Base-by-base conservation (phyloP, 1,140 invertebrate species). In the Acromyrmex charruanus region DNA sequence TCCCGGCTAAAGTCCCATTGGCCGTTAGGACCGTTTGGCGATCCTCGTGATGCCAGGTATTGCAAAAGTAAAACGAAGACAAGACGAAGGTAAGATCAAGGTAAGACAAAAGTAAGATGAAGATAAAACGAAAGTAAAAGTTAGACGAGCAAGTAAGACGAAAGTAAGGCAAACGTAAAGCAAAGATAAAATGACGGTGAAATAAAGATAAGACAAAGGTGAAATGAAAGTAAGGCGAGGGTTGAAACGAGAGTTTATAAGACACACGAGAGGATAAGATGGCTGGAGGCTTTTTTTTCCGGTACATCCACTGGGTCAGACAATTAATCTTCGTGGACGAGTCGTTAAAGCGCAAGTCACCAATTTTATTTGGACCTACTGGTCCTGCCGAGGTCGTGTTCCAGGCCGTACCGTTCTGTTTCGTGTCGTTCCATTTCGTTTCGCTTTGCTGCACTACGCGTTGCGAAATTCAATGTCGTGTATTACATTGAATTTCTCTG, bases 401-500 rank as follows among this genome's bases (percentile, higher is more conserved):
- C 71, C 71, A 28, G 10, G 10, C 25, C 10, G 49, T 53, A 28
- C 14, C 66, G 66, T 69, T 69, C 39, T 69, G 39, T 69, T 69
- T 69, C 66, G 7, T 21, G 31, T 55, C 72, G 72, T 75, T 61
- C 31, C 31, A 59, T 44, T 59, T 61, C 72, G 31, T 75, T 53
- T 21, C 66, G 53, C 72, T 59, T 69, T 55, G 68, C 51, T 82
- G 18, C 71, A 28, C 74, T 63, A 59, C 77, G 9, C 39, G 12
- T 65, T 61, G 65, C 21, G 25, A 84, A 35, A 68, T 88, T 61
- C 18, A 31, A 28, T 21, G 28, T 69, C 71, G 12, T 77, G 44
- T 35, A 44, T 69, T 81, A 87, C 82, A 72, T 59, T 86, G 86
- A 91, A 90, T 82, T 86, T 91, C 85, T 87, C 74, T 84, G 59